Evolutionary conservation across 2,888 invertebrate genomes (phyloP).

Genomic region (Drosophila ustulata): DNA sequence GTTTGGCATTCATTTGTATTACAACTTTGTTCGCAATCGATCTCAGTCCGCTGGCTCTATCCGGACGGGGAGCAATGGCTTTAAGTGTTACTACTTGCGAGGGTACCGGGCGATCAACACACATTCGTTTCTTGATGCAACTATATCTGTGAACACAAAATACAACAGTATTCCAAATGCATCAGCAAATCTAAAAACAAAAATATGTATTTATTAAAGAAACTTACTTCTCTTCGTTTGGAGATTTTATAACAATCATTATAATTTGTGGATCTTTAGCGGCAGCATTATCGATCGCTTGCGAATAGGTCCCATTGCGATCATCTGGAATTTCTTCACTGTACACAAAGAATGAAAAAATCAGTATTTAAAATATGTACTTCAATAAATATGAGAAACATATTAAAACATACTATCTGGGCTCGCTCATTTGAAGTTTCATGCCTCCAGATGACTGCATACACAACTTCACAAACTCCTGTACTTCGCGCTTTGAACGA

Average conservation of each 20-base stretch:
- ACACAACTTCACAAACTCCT: slow-evolving; percentile 82
- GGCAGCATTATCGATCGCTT: slow-evolving; percentile 87
- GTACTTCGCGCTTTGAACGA: slow-evolving; percentile 72
- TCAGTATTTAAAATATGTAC: not conserved
- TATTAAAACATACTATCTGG: slow-evolving; percentile 71
- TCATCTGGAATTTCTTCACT: slow-evolving; percentile 87
- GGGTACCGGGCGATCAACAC: slow-evolving; percentile 90
- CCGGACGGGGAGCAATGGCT: slow-evolving; percentile 84
- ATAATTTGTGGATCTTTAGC: slow-evolving; percentile 88
- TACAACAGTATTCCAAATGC: not conserved
- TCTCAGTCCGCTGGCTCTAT: slow-evolving; percentile 86
- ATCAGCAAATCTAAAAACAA: not conserved
- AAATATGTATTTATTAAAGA: not conserved
- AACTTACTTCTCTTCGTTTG: slow-evolving; percentile 88
- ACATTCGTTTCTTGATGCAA: slow-evolving; percentile 94
- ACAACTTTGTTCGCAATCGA: slow-evolving; percentile 96
- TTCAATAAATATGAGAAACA: not conserved
- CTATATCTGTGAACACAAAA: slow-evolving; percentile 87
- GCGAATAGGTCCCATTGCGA: slow-evolving; percentile 87
- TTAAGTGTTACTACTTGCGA: slow-evolving; percentile 87
- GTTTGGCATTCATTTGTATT: slow-evolving; percentile 96
- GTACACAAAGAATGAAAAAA: slow-evolving; percentile 7
- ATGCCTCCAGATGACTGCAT: slow-evolving; percentile 85
- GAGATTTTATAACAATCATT: slow-evolving; percentile 89
- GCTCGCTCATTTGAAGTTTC: slow-evolving; percentile 85